These are phyloP conservation scores for Danaus chrysippus DNA, from an alignment of 2,888 invertebrate genomes.

Conservation along the genomic window DNA sequence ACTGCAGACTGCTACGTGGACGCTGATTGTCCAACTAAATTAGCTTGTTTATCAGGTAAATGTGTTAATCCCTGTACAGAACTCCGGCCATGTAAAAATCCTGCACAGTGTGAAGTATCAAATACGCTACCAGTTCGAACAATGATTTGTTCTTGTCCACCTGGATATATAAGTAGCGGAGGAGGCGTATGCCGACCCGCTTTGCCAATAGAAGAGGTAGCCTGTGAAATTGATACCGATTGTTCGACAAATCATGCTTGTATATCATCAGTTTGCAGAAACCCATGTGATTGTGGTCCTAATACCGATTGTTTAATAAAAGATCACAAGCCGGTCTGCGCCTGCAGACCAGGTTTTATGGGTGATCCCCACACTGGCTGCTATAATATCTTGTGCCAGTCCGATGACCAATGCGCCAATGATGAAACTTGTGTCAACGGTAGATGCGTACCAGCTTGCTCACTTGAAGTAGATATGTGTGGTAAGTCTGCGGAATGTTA, in stretches of 20 bases:
- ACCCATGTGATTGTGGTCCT: constrained; percentile 92
- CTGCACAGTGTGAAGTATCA: constrained; percentile 89
- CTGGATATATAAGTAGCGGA: constrained; percentile 91
- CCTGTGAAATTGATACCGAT: constrained; percentile 87
- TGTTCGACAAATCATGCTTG: constrained; percentile 89
- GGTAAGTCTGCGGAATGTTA: constrained; percentile 89
- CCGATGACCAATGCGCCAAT: constrained; percentile 87
- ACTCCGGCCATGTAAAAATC: constrained; percentile 87
- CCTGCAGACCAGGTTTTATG: constrained; percentile 89
- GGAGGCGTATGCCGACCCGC: constrained; percentile 89
- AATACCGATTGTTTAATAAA: constrained; percentile 91
- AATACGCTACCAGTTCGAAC: constrained; percentile 91
- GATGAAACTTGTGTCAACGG: constrained; percentile 91
- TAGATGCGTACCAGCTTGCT: constrained; percentile 90
- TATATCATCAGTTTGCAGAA: constrained; percentile 86
- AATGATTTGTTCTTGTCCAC: constrained; percentile 93
- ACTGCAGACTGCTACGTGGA: constrained; percentile 89
- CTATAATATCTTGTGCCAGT: constrained; percentile 84
- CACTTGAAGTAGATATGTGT: constrained; percentile 84
- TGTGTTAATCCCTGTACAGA: constrained; percentile 91
- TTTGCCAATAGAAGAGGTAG: constrained; percentile 79
- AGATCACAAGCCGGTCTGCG: constrained; percentile 92
- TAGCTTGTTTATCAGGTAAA: constrained; percentile 89
- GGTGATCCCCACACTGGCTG: constrained; percentile 93
- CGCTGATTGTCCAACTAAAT: constrained; percentile 87